Conservation (phyloP, 53 echinoderm and acorn worm species). For the Luidia sarsii region DNA sequence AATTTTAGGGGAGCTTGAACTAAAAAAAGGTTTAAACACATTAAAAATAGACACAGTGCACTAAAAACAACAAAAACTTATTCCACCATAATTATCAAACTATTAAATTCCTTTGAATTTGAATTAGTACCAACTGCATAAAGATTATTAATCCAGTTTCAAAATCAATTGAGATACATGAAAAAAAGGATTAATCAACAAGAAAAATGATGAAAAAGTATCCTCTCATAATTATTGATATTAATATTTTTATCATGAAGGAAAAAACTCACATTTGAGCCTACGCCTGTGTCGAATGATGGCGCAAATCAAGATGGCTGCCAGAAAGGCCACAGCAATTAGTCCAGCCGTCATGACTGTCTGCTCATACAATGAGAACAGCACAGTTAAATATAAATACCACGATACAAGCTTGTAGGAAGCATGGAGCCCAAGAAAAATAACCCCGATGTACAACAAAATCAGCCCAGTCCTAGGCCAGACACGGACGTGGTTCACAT, state of each 20-base stretch:
- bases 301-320: conserved; percentile 52
- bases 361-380: conserved; percentile 54
- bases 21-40: no score
- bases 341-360: conserved; percentile 33
- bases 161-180: no score
- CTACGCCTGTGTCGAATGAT: conserved; percentile 37
- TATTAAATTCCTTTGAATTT: no score
- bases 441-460: neutral
- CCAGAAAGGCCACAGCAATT: conserved; percentile 30
- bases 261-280: conserved; percentile 40
- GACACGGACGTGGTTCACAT: conserved; percentile 47
- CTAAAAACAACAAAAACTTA: no score
- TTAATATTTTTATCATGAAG: neutral
- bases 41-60: no score
- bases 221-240: neutral
- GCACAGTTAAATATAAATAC: conserved; percentile 51
- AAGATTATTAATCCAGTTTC: no score
- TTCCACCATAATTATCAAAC: no score
- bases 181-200: no score
- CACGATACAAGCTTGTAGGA: conserved; percentile 50
- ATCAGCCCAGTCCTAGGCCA: conserved; percentile 26
- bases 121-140: no score
- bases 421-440: conserved; percentile 14
- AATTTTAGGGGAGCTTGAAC: no score
- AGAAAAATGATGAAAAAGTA: no score